phyloP scores from a whole-genome alignment of 2,888 invertebrate genomes.

The Rhaphigaster nebulosa region DNA sequence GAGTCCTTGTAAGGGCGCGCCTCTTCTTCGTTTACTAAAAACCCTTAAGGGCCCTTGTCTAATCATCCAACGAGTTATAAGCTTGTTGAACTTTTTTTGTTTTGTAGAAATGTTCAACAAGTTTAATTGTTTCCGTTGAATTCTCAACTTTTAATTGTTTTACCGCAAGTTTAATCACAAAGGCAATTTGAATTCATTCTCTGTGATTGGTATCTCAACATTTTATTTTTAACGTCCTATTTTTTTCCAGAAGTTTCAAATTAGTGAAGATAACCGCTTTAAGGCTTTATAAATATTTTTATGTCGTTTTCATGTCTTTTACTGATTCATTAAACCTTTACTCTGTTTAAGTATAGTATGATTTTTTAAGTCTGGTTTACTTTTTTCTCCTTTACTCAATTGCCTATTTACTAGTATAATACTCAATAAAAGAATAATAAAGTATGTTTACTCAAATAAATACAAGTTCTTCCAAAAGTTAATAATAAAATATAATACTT shows the following conservation, averaged over 20 bases:
- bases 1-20: not conserved
- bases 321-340: too few relatives aligned
- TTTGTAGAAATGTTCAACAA: not conserved
- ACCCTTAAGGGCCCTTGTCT: not conserved
- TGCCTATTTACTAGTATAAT: too few relatives aligned
- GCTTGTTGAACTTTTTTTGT: not conserved
- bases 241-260: not conserved
- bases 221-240: not conserved
- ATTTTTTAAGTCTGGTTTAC: too few relatives aligned
- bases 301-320: too few relatives aligned
- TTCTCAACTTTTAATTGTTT: slow-evolving; percentile 10
- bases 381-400: too few relatives aligned
- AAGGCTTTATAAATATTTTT: too few relatives aligned
- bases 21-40: not conserved
- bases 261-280: not conserved
- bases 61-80: not conserved
- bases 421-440: too few relatives aligned
- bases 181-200: not conserved
- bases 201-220: not conserved
- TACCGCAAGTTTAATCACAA: not conserved
- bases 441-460: too few relatives aligned
- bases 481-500: too few relatives aligned
- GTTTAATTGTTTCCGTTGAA: slow-evolving; percentile 5
- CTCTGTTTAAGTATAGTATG: too few relatives aligned
- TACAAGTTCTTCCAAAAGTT: too few relatives aligned